Percentiles rank a stretch among this genome's conserved stretches.
Conservation (phyloP, 1,140 invertebrate genomes). For the Radopholus similis region DNA sequence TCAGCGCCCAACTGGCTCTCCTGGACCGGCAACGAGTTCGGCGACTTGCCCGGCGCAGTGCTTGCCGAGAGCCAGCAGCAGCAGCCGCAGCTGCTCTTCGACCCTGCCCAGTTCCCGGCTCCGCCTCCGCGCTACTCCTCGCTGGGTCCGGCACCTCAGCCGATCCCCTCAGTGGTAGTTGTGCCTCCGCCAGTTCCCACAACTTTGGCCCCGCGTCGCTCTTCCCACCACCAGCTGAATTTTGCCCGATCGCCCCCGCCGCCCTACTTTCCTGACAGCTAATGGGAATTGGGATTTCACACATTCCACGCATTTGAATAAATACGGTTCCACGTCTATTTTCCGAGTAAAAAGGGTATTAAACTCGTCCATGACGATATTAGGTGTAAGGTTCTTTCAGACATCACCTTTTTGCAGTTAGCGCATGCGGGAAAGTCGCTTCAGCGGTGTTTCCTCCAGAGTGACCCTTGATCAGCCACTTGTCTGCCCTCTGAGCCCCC, state of each 20-base stretch:
- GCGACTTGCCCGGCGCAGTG: constrained; percentile 1
- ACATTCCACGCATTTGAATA: too few species aligned
- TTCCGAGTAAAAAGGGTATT: too few species aligned
- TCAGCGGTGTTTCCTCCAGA: too few species aligned
- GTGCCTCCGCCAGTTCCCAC: background rate
- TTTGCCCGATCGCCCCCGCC: constrained; percentile 10
- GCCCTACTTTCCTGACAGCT: constrained; percentile 9
- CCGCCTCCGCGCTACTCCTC: constrained; percentile 30
- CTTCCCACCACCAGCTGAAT: background rate
- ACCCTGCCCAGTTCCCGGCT: constrained; percentile 14
- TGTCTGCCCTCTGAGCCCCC: too few species aligned
- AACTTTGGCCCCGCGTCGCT: background rate
- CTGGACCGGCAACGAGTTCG: background rate
- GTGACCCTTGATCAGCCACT: too few species aligned
- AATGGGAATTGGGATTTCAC: too few species aligned
- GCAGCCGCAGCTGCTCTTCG: constrained; percentile 9
- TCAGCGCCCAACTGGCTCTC: constrained; percentile 13
- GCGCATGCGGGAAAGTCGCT: too few species aligned
- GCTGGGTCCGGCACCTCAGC: background rate
- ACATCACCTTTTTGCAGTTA: too few species aligned
- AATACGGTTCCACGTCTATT: too few species aligned
- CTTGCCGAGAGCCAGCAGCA: too few species aligned
- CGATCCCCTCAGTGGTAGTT: background rate
- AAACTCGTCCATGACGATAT: too few species aligned
- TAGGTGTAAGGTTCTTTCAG: too few species aligned